These are phyloP conservation scores for Capra hircus DNA, from an alignment of 2,113 vertebrate species.

Conservation along the genomic window DNA sequence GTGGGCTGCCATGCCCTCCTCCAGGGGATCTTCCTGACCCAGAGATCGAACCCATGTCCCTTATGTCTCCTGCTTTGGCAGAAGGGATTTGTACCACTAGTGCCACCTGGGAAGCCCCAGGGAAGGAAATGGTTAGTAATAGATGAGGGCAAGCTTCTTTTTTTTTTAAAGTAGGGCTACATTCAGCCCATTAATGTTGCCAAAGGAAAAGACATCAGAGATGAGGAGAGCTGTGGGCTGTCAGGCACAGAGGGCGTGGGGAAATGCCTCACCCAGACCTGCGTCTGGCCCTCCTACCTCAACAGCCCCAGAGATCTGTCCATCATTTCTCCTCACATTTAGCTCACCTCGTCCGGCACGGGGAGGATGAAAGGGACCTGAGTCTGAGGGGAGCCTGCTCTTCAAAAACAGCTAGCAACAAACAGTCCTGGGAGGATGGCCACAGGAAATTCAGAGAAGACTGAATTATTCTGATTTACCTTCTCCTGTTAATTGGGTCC, in stretches of 20 bases:
- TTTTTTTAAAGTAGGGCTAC: not conserved
- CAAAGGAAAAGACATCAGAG: not conserved
- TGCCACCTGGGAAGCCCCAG: not conserved
- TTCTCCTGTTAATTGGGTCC: constrained; percentile 13
- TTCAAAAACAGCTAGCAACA: constrained; percentile 31
- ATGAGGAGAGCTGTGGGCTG: not conserved
- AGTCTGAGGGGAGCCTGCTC: not conserved
- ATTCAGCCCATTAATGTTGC: not conserved
- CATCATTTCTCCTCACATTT: not conserved
- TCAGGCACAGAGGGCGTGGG: rapidly evolving
- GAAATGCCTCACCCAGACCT: not conserved
- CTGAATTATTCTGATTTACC: constrained; percentile 58
- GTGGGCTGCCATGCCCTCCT: not conserved
- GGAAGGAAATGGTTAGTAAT: not conserved
- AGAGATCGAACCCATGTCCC: not conserved
- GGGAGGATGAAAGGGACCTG: constrained; percentile 8
- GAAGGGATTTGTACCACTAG: not conserved
- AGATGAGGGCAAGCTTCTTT: not conserved
- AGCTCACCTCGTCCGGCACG: not conserved
- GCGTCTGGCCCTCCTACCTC: too few species aligned
- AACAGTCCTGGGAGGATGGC: not conserved
- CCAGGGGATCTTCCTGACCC: not conserved
- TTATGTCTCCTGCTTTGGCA: not conserved
- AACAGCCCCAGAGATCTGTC: rapidly evolving
- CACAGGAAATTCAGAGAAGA: not conserved